Evolutionary conservation across 23 tunicate genomes (phyloP).

Genomic region (Oikopleura vanhoeffeni): DNA sequence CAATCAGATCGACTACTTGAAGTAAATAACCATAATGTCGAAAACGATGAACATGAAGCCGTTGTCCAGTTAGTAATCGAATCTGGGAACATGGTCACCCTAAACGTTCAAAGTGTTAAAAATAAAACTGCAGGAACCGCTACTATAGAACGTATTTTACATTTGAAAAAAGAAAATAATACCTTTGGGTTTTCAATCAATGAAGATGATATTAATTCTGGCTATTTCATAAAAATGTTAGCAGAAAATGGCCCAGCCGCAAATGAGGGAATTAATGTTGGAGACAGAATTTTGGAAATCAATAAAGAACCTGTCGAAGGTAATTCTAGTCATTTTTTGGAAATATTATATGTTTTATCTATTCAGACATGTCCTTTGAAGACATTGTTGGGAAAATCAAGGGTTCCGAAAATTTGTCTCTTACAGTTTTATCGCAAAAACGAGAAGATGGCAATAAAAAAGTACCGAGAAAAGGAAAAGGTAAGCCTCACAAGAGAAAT

Average conservation of each 20-base stretch:
- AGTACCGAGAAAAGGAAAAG: no score
- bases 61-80: slow-evolving; percentile 27
- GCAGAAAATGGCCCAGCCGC: slow-evolving; percentile 32
- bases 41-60: slow-evolving; percentile 33
- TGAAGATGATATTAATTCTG: slow-evolving; percentile 24
- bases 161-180: slow-evolving; percentile 30
- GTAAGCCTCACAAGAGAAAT: no score
- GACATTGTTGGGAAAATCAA: neutral
- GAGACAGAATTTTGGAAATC: slow-evolving; percentile 62
- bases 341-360: no score
- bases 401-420: neutral
- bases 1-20: slow-evolving; percentile 34
- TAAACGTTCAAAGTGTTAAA: slow-evolving; percentile 32
- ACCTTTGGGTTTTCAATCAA: slow-evolving; percentile 59
- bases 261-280: slow-evolving; percentile 33
- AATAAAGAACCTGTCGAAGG: slow-evolving; percentile 21
- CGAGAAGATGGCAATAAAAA: neutral
- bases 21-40: slow-evolving; percentile 29
- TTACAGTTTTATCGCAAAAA: neutral
- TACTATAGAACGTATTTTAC: neutral
- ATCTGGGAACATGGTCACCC: slow-evolving; percentile 27
- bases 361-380: neutral
- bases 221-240: slow-evolving; percentile 45
- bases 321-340: no score
- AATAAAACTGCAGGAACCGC: neutral